Percentiles rank a stretch among this genome's conserved stretches.
Evolutionary conservation across 2,888 invertebrate genomes (phyloP).

Genomic region (Dioctria linearis): DNA sequence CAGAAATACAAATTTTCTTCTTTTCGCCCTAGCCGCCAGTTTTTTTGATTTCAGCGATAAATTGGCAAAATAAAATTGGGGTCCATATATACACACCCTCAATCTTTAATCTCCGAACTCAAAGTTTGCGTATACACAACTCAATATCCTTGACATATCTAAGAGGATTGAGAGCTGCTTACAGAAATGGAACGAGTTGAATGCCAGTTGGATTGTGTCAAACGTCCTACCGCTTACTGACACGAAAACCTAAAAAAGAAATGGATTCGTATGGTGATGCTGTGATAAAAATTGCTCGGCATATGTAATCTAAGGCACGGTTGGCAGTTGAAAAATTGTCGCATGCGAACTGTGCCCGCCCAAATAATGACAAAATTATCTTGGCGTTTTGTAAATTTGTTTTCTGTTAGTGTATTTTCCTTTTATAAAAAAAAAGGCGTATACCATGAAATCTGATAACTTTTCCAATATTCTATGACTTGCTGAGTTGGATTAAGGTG

Average conservation of each 20-base stretch:
- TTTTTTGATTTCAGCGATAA: slow-evolving; percentile 58
- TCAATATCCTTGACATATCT: slow-evolving; percentile 36
- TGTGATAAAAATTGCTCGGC: slow-evolving; percentile 3
- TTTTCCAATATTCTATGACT: slow-evolving; percentile 1
- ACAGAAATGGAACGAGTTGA: slow-evolving; percentile 14
- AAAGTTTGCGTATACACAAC: slow-evolving; percentile 9
- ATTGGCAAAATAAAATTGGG: slow-evolving; percentile 58
- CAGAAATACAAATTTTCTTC: slow-evolving; percentile 27
- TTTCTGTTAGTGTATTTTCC: background rate
- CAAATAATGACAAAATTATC: background rate
- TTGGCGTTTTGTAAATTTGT: background rate
- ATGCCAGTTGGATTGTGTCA: slow-evolving; percentile 1
- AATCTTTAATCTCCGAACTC: slow-evolving; percentile 31
- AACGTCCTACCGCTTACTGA: slow-evolving; percentile 29
- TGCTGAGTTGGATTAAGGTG: slow-evolving; percentile 9
- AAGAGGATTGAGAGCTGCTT: slow-evolving; percentile 36
- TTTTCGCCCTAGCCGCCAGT: slow-evolving; percentile 47
- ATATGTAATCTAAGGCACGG: background rate
- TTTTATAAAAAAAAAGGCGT: background rate
- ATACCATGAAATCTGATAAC: slow-evolving; percentile 11
- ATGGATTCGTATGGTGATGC: slow-evolving; percentile 27
- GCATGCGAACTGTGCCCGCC: background rate
- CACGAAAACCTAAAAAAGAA: slow-evolving; percentile 5
- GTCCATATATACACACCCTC: slow-evolving; percentile 37
- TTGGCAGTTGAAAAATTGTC: slow-evolving; percentile 34